Evolutionary conservation across 2,797 vertebrate species (phyloP), one percentile per base, ranked within the genome.

Genomic region (Pitangus sulphuratus): DNA sequence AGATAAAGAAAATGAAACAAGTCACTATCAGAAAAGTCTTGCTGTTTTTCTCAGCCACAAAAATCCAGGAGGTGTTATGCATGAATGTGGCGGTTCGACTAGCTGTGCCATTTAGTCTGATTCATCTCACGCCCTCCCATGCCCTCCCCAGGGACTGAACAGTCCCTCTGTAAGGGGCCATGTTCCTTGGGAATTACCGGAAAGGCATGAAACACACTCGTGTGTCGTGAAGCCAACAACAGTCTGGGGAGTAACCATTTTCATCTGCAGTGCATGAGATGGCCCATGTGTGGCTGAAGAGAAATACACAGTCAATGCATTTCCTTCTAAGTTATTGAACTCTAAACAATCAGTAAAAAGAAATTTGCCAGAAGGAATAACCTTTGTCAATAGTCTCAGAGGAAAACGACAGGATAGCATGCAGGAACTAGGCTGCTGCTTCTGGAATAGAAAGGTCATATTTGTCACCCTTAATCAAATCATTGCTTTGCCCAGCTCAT

Each of bases 1-100:
- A 91, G 68, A 90, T 90, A 82, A 76, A 77, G 89, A 89, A 85
- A 91, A 87, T 45, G 2, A 74, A 83, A 83, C 28, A 1, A 80
- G 47, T 81, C 82, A 20, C 50, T 61, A 8, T 75, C 31, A 56
- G 69, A 81, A 86, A 81, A 90, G 45, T 39, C 39, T 47, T 53
- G 51, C 51, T 83, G 79, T 39, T 90, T 79, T 71, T 76, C 57
- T 76, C 58, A 25, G 9, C n/a, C n/a, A 56, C 74, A 84, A 56
- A 84, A 84, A 72, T 9, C 35, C 47, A 24, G 6, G 28, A 75
- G 57, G 11, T 65, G 31, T 40, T 42, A 24, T 26, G 25, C 15
- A 25, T 39, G n/a, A 88, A 60, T 56, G 11, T 68, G 39, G 21
- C 62, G 26, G 54, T 68, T 84, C 53, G 76, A 3, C 45, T 82